These are phyloP conservation scores for Strongylocentrotus purpuratus DNA, from an alignment of 35 echinoderm and acorn worm species.

Conservation along the genomic window DNA sequence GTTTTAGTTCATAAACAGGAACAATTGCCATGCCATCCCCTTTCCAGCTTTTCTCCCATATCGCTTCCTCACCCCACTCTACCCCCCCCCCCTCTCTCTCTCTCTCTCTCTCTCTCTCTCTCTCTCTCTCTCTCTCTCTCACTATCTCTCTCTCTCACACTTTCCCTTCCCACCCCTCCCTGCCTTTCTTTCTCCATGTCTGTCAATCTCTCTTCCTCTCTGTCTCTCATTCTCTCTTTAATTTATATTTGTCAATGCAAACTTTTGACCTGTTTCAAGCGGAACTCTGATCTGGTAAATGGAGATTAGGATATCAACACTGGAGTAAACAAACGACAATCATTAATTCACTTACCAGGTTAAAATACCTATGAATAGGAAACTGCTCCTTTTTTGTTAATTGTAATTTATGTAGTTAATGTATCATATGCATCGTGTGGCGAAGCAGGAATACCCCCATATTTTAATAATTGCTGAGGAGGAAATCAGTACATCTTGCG, in stretches of 20 bases:
- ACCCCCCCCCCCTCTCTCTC: not conserved
- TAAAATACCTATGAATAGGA: not conserved
- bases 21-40: too few relatives aligned
- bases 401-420: not conserved
- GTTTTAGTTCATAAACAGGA: too few relatives aligned
- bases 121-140: not conserved
- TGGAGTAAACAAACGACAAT: not conserved
- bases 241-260: not conserved
- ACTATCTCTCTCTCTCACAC: not conserved
- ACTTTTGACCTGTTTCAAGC: not conserved
- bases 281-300: not conserved
- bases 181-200: not conserved
- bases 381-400: not conserved
- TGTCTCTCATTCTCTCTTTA: not conserved
- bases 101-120: not conserved
- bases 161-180: not conserved
- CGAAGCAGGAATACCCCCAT: too few relatives aligned
- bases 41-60: too few relatives aligned
- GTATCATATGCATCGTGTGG: too few relatives aligned
- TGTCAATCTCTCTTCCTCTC: not conserved
- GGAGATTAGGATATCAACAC: not conserved
- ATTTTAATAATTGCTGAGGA: too few relatives aligned
- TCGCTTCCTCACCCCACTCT: not conserved
- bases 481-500: too few relatives aligned
- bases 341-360: not conserved